A percentile compares a stretch with the other conserved stretches of the same genome.
phyloP scores from a whole-genome alignment of 2,113 vertebrate species.

The Saimiri boliviensis region DNA sequence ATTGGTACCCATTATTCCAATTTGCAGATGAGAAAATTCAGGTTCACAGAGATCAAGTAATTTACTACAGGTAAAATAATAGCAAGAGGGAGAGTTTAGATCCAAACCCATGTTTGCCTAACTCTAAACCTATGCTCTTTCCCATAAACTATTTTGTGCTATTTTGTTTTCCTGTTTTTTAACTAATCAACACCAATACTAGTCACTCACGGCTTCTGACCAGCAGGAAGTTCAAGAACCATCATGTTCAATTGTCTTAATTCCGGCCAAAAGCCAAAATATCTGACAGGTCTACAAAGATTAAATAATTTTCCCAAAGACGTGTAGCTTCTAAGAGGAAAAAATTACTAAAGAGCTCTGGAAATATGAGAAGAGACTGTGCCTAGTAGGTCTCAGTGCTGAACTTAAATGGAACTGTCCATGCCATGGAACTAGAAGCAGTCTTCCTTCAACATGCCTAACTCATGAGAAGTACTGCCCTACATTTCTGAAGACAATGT shows the following conservation, averaged over 20 bases:
- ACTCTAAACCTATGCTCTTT: not conserved
- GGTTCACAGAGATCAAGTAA: not conserved
- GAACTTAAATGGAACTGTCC: not conserved
- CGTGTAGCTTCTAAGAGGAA: not conserved
- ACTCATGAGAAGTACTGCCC: not conserved
- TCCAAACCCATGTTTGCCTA: not conserved
- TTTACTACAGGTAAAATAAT: not conserved
- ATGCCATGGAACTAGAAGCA: not conserved
- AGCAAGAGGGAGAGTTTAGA: not conserved
- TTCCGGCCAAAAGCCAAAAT: not conserved
- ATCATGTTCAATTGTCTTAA: not conserved
- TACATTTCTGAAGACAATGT: not conserved
- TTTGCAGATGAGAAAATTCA: not conserved
- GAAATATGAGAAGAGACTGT: not conserved
- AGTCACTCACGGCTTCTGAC: not conserved
- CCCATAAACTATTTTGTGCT: not conserved
- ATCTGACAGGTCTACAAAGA: not conserved
- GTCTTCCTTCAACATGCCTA: not conserved
- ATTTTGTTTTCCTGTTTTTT: not conserved
- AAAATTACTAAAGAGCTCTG: not conserved
- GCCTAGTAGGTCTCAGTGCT: fast-evolving
- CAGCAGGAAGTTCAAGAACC: not conserved
- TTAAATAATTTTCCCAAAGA: not conserved
- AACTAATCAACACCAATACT: not conserved
- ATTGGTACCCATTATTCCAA: not conserved